A percentile compares a stretch with the other conserved stretches of the same genome.
phyloP scores from a whole-genome alignment of 2,113 vertebrate genomes.

The Hydrochoerus hydrochaeris region DNA sequence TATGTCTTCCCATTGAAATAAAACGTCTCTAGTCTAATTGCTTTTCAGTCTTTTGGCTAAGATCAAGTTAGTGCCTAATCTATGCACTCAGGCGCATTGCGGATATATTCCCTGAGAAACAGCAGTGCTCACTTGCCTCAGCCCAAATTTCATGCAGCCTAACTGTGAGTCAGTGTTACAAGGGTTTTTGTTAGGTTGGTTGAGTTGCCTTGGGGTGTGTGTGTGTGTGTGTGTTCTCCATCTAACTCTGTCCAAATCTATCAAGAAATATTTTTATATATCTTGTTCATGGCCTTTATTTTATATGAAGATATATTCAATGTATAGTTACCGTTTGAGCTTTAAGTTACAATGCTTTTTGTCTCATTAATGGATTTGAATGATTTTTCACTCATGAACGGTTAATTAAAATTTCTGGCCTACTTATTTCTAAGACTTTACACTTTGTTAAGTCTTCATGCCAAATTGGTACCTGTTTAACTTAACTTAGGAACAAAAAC shows the following conservation, averaged over 20 bases:
- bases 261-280: conserved; percentile 2
- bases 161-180: background rate
- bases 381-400: conserved; percentile 49
- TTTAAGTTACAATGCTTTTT: conserved; percentile 20
- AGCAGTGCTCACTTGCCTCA: background rate
- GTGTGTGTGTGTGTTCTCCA: background rate
- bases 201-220: background rate
- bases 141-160: background rate
- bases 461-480: conserved; percentile 36
- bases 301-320: conserved; percentile 21
- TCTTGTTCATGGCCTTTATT: conserved; percentile 39
- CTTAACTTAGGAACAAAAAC: conserved; percentile 29
- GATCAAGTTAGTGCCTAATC: background rate
- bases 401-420: conserved; percentile 58
- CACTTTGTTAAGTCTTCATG: conserved; percentile 7
- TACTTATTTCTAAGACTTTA: background rate
- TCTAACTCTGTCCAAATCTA: background rate
- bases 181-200: background rate
- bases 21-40: background rate
- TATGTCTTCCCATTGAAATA: conserved; percentile 3
- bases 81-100: background rate
- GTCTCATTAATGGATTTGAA: conserved; percentile 46
- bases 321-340: background rate
- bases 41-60: background rate
- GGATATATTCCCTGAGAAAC: background rate